These are phyloP conservation scores for Drosophila takahashii DNA, from an alignment of 1,140 invertebrate species.

Conservation along the genomic window DNA sequence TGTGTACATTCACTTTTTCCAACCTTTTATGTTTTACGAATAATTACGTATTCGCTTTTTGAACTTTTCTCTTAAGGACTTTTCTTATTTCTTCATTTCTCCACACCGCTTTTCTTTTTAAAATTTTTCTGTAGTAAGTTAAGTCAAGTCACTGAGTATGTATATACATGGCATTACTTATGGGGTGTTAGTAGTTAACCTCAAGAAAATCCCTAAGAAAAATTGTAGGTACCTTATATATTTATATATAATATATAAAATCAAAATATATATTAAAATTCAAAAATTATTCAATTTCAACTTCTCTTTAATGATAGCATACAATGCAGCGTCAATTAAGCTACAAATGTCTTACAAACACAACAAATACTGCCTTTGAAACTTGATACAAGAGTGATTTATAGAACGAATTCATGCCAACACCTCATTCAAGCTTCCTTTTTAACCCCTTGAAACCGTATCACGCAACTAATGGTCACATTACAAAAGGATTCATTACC, in stretches of 20 bases:
- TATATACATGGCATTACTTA: background rate
- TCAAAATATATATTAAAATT: no score
- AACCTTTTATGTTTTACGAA: background rate
- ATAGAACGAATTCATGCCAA: background rate
- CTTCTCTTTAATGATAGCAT: background rate
- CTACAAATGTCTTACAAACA: background rate
- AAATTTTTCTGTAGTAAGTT: background rate
- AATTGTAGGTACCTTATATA: no score
- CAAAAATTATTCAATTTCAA: background rate
- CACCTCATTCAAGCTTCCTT: background rate
- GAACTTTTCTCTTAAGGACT: background rate
- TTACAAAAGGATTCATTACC: conserved; percentile 13
- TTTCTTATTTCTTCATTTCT: background rate
- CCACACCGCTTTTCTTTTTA: background rate
- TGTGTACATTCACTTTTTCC: background rate
- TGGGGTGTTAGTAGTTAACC: background rate
- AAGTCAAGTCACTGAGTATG: background rate
- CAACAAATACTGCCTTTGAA: conserved; percentile 1
- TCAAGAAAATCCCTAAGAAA: no score
- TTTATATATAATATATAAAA: no score
- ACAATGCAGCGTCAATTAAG: background rate
- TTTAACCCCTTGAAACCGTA: background rate
- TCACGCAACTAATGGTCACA: background rate
- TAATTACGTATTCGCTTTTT: background rate
- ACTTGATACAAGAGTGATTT: background rate